Evolutionary conservation across 2,113 vertebrate genomes (phyloP).

Genomic region (Siniperca chuatsi): DNA sequence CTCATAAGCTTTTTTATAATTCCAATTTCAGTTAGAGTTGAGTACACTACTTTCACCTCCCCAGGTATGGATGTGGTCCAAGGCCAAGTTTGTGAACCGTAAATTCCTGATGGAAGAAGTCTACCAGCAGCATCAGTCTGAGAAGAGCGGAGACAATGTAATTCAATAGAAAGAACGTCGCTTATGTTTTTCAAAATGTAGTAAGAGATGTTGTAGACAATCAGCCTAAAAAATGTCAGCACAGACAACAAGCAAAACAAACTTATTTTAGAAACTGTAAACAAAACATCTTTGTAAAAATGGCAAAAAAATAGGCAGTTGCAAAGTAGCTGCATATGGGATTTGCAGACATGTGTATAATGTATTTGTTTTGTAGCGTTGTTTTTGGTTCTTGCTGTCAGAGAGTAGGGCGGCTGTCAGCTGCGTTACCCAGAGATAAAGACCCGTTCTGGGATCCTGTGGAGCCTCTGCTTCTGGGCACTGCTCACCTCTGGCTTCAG

Average conservation of each 20-base stretch:
- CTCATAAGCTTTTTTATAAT: background rate
- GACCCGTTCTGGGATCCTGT: slow-evolving; percentile 94
- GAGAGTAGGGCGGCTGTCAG: slow-evolving; percentile 49
- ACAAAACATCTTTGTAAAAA: background rate
- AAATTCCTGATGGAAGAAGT: slow-evolving; percentile 93
- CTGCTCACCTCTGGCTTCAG: slow-evolving; percentile 92
- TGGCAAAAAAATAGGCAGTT: background rate
- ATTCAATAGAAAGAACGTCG: background rate
- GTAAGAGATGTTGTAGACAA: background rate
- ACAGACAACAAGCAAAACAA: background rate
- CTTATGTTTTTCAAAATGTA: background rate
- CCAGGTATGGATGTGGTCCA: slow-evolving; percentile 94
- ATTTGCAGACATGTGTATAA: background rate
- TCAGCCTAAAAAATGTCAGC: background rate
- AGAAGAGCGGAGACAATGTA: slow-evolving; percentile 67
- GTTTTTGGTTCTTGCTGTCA: slow-evolving; percentile 26
- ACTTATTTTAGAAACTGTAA: background rate
- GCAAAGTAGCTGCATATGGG: background rate
- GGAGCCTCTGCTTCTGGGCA: slow-evolving; percentile 88
- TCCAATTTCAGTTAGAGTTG: background rate
- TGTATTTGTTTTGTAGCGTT: background rate
- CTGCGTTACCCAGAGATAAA: slow-evolving; percentile 71
- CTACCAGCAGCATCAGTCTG: slow-evolving; percentile 85
- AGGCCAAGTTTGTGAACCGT: slow-evolving; percentile 91
- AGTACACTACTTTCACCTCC: slow-evolving; percentile 7